phyloP scores from a whole-genome alignment of 2,888 invertebrate species.

The Mythimna pallens region DNA sequence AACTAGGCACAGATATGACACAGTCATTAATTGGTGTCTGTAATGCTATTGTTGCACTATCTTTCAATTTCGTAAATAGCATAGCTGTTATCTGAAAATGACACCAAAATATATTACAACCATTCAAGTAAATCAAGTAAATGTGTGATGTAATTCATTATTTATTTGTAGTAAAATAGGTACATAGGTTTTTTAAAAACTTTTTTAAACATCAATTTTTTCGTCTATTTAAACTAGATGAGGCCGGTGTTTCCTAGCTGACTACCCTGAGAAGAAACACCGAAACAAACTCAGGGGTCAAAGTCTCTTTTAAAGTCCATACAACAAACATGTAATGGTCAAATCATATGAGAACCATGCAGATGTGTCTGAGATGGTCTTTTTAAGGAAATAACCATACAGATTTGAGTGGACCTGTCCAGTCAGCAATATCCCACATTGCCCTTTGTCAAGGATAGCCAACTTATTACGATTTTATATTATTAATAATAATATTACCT shows the following conservation, averaged over 20 bases:
- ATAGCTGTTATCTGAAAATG: conserved; percentile 95
- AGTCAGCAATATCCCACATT: conserved; percentile 5
- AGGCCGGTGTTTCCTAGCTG: too few species aligned
- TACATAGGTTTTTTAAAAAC: too few species aligned
- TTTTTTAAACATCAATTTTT: too few species aligned
- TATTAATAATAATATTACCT: conserved; percentile 83
- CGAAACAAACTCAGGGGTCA: too few species aligned
- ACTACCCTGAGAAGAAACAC: too few species aligned
- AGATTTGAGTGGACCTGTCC: too few species aligned
- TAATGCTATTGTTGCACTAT: conserved; percentile 95
- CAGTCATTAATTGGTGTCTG: conserved; percentile 98
- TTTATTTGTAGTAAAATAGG: conserved; percentile 1
- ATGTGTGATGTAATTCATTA: conserved; percentile 1
- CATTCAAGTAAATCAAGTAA: conserved; percentile 1
- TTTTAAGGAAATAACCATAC: too few species aligned
- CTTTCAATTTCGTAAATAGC: conserved; percentile 99
- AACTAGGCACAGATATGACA: conserved; percentile 98
- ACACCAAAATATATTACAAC: conserved; percentile 16
- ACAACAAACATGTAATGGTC: too few species aligned
- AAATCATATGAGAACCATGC: too few species aligned
- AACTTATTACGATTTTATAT: conserved; percentile 13
- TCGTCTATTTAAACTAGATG: too few species aligned
- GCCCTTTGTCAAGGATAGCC: conserved; percentile 31
- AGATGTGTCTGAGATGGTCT: too few species aligned
- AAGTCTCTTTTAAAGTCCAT: too few species aligned